phyloP scores from a whole-genome alignment of 2,797 vertebrate species.

The Myioborus miniatus region DNA sequence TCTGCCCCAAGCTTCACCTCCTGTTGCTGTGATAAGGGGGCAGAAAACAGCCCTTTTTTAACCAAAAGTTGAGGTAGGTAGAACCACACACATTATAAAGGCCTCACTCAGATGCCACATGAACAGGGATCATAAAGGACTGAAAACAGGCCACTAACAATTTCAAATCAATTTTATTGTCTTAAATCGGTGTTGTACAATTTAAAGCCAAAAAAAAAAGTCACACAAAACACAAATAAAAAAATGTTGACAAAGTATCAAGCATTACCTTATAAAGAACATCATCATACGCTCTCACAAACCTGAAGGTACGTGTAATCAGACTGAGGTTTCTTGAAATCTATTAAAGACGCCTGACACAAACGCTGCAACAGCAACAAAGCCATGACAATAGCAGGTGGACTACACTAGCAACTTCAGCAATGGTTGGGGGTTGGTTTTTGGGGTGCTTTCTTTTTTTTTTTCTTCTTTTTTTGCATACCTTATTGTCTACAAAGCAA shows the following conservation, averaged over 20 bases:
- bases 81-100: not conserved
- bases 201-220: slow-evolving; percentile 64
- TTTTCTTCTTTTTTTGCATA: not conserved
- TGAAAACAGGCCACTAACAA: slow-evolving; percentile 27
- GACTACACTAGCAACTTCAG: slow-evolving; percentile 36
- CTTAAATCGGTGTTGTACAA: slow-evolving; percentile 71
- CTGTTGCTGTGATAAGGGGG: not conserved
- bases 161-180: slow-evolving; percentile 78
- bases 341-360: slow-evolving; percentile 47
- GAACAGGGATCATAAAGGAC: not conserved
- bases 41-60: not conserved
- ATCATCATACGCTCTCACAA: slow-evolving; percentile 34
- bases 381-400: slow-evolving; percentile 9
- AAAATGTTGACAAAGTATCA: slow-evolving; percentile 52
- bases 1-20: not conserved
- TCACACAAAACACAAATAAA: slow-evolving; percentile 71
- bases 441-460: not conserved
- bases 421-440: not conserved
- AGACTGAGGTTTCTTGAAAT: slow-evolving; percentile 54
- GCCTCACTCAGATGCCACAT: fast-evolving
- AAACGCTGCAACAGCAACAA: slow-evolving; percentile 20
- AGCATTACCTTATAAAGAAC: slow-evolving; percentile 46
- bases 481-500: slow-evolving; percentile 78
- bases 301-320: slow-evolving; percentile 42
- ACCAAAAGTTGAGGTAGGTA: not conserved